Evolutionary conservation across 2,113 vertebrate genomes (phyloP), one percentile per base, ranked within the genome.

Genomic region (Micromys minutus): DNA sequence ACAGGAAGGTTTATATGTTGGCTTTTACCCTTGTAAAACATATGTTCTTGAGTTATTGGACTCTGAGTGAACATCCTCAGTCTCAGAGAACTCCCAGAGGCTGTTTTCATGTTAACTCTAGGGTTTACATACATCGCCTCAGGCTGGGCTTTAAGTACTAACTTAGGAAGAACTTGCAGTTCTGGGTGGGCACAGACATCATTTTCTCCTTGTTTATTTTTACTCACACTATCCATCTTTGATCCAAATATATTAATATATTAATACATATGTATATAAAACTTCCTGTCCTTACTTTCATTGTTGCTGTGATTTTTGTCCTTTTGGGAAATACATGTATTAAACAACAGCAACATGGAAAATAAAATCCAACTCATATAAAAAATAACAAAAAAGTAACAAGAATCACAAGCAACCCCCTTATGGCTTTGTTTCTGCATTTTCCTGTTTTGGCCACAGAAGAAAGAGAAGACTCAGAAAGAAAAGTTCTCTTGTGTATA

Each of bases 1-100:
- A 96, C 89, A 96, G 80, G 81, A 97, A 98, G 98, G 84, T 95
- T 98, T 97, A 94, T 76, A 63, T 96, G 95, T 97, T 97, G 97
- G 83, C 97, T 97, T 97, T 96, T 76, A 52, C 57, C 92, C 24
- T 95, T 95, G 93, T 95, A 96, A 97, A 97, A 94, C 90, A 96
- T 74, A 96, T 94, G 86, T 89, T 86, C 69, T 97, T 80, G 90
- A 90, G 79, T 98, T 98, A 94, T 95, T 98, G 94, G 96, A 98
- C 97, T 71, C 91, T 85, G 93, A 89, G 59, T 93, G 42, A 89
- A 93, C 95, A 98, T 97, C 95, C 85, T 94, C 89, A 95, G 96
- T 96, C 97, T 98, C 95, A 47, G 61, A 97, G 90, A 81, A 90
- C 61, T 93, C 83, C 57, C 90, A 22, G 92, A 94, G 92, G 87